phyloP scores from a whole-genome alignment of 37 sponge, comb jelly and placozoan genomes.

The Cliona cf. orientalis region DNA sequence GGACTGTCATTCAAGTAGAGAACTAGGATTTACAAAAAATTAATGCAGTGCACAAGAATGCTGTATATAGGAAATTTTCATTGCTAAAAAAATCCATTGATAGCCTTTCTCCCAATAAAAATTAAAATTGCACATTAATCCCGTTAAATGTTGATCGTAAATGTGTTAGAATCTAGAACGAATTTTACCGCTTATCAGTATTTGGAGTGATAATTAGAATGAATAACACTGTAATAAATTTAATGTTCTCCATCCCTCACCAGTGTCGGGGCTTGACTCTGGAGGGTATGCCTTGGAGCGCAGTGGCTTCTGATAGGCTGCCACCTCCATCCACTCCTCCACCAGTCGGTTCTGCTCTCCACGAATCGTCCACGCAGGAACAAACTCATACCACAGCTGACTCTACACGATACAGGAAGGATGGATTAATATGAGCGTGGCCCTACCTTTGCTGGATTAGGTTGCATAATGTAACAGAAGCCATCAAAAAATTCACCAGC shows the following conservation, averaged over 20 bases:
- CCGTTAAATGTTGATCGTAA: too few species aligned
- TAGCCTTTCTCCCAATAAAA: too few species aligned
- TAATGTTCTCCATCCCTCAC: conserved; percentile 25
- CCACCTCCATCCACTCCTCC: conserved; percentile 71
- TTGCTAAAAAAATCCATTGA: too few species aligned
- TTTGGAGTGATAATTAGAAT: neutral
- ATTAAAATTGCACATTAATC: too few species aligned
- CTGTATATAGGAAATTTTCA: neutral
- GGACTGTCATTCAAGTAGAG: too few species aligned
- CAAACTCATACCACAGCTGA: conserved; percentile 70
- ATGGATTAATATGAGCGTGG: neutral
- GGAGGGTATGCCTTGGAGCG: conserved; percentile 31
- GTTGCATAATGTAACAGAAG: neutral
- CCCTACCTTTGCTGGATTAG: too few species aligned
- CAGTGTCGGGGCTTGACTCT: conserved; percentile 28
- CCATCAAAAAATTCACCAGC: neutral
- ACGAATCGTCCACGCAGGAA: conserved; percentile 66
- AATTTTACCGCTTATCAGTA: too few species aligned
- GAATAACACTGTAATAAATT: neutral
- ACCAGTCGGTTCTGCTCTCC: conserved; percentile 38
- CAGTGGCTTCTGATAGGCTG: conserved; percentile 73
- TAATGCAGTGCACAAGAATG: too few species aligned
- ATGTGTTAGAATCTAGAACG: too few species aligned
- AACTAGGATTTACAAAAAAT: too few species aligned
- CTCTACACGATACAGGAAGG: neutral